A percentile compares a stretch with the other conserved stretches of the same genome.
Evolutionary conservation across 92 coral and sea anemone species (phyloP).

Genomic region (Zoanthus sansibaricus): DNA sequence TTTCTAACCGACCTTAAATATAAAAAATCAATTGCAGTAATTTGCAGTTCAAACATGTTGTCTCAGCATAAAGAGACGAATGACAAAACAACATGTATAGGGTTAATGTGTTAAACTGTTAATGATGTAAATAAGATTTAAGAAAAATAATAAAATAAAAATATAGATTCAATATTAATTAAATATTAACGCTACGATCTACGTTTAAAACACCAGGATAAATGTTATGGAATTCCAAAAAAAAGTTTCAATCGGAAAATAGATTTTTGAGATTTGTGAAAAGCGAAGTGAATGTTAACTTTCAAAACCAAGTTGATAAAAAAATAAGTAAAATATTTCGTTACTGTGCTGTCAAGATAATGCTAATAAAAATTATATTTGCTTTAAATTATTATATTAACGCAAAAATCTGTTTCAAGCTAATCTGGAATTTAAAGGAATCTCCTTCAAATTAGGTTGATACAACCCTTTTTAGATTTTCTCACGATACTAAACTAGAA

Average conservation of each 20-base stretch:
- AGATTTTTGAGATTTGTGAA: neutral
- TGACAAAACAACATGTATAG: too few species aligned
- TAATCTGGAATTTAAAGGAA: neutral
- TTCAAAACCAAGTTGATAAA: neutral
- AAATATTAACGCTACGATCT: too few species aligned
- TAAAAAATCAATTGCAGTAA: neutral
- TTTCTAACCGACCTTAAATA: neutral
- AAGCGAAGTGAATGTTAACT: neutral
- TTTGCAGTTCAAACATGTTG: too few species aligned
- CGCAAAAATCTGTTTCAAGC: neutral
- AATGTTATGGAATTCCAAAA: neutral
- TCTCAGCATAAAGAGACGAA: too few species aligned
- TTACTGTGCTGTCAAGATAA: neutral
- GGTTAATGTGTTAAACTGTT: too few species aligned
- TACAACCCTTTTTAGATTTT: neutral
- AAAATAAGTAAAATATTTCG: neutral
- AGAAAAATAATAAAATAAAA: neutral
- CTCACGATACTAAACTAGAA: neutral
- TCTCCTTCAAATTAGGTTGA: neutral
- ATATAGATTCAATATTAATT: neutral
- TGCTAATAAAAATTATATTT: neutral
- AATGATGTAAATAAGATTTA: too few species aligned
- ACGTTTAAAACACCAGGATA: neutral
- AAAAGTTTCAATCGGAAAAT: neutral
- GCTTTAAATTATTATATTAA: neutral